Evolutionary conservation across 2,113 vertebrate species (phyloP), one percentile per base, ranked within the genome.

Genomic region (Pomatorhinus ruficollis): DNA sequence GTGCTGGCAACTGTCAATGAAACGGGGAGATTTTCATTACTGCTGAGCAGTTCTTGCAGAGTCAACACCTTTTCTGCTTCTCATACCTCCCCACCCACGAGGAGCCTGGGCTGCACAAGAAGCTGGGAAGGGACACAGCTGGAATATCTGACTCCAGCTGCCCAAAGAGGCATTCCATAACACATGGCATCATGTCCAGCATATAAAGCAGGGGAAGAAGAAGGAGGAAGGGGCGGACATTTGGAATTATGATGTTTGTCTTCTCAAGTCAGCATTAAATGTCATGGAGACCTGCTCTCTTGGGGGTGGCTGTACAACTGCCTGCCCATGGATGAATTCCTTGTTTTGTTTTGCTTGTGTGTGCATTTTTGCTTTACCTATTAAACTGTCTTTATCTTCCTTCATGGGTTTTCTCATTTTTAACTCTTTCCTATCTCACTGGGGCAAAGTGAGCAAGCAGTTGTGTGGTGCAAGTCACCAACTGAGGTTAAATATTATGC

Each of bases 401-500:
- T 27, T 37, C 8, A 45, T 31, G 7, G 0, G 0, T 53, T 47
- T 82, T 89, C 28, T 53, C 30, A 35, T 53, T 75, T 68, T 83
- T 4, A 35, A 31, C 17, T 68, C 20, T 54, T 76, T 2, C 15
- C 22, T 25, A 12, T 56, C 31, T 13, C 6, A 30, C 39, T 27
- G 24, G 21, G 33, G 11, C 60, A 53, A 74, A 53, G 33, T 10
- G 20, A 76, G 19, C 3, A 18, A 75, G n/a, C 20, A 60, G 11
- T 6, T 54, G 13, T 30, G 24, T 53, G n/a, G 24, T 53, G 20
- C 45, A 17, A 15, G 13, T 30, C 2, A 3, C 13, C 39, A n/a
- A 8, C 3, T 30, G n/a, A 45, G 20, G 13, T 45, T 82, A n/a
- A 60, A 40, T 21, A 53, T 8, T 13, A 30, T 0, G 0, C 6